Evolutionary conservation across 2,888 invertebrate genomes (phyloP), one percentile per base, ranked within the genome.

Genomic region (Megastigmus dorsalis): DNA sequence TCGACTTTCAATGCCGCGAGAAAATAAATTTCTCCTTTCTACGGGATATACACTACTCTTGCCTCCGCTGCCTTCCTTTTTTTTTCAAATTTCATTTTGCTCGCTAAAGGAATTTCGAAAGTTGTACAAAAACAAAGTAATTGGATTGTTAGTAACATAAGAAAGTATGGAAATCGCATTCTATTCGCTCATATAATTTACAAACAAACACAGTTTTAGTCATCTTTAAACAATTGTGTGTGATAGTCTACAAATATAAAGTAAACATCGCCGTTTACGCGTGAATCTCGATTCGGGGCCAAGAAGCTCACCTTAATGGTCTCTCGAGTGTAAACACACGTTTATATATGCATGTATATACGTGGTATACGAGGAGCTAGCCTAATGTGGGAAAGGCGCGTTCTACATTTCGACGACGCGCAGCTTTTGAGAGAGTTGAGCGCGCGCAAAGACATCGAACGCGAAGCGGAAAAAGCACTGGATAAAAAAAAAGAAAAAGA

Each of bases 1-100:
- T 55, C 38, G 52, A 33, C 59, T 36, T 54, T 38, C 52, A 33
- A n/a, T n/a, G 20, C 26, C 7, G 65, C 50, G 15, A 28, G 38
- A 43, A 50, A 67, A 71, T 71, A 57, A 71, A 71, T 75, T 67
- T 70, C 48, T 65, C n/a, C 45, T 48, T 28, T 43, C 65, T 28
- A n/a, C 20, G 52, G 26, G n/a, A 36, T 13, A 1, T 36, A 7
- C n/a, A n/a, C n/a, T n/a, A n/a, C n/a, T n/a, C n/a, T n/a, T n/a
- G n/a, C 6, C 4, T 48, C 9, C 23, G 7, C 28, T n/a, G n/a
- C n/a, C n/a, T n/a, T 52, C 50, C 33, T 23, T 48, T 7, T 48
- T 3, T 30, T 20, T 55, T 33, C 55, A 54, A 66, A 54, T 54
- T 54, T 66, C 33, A 43, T 43, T 55, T 30, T 23, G 28, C n/a